Conservation (phyloP, 2,888 invertebrate species). For the Metopia argyrocephala region DNA sequence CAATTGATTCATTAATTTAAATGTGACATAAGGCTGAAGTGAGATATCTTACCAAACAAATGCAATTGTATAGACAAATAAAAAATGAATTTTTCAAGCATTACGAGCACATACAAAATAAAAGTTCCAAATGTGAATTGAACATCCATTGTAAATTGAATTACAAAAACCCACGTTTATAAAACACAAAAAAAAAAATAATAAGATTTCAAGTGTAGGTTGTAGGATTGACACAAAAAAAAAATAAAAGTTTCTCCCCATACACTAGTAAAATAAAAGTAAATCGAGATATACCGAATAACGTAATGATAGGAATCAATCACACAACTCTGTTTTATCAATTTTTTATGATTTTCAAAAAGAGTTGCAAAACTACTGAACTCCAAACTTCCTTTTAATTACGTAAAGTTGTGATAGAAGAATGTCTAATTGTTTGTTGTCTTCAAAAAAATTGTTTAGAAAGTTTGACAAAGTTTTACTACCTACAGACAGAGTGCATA, state of each 20-base stretch:
- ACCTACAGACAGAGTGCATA: background rate
- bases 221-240: slow-evolving; percentile 1
- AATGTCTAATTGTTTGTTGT: background rate
- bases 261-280: no score
- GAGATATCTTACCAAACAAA: no score
- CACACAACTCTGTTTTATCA: slow-evolving; percentile 8
- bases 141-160: background rate
- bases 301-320: slow-evolving; percentile 39
- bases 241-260: background rate
- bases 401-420: slow-evolving; percentile 28
- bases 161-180: slow-evolving; percentile 45
- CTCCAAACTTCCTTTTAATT: background rate
- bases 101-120: background rate
- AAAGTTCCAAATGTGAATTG: background rate
- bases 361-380: background rate
- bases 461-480: slow-evolving; percentile 37
- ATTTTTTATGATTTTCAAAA: background rate
- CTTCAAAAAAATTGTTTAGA: slow-evolving; percentile 39
- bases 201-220: slow-evolving; percentile 23
- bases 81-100: no score
- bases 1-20: no score
- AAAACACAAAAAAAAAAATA: slow-evolving; percentile 16
- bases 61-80: no score
- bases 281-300: background rate
- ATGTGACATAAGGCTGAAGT: no score